A percentile compares a stretch with the other conserved stretches of the same genome.
Conservation (phyloP, 2,888 invertebrate genomes). For the Actias luna region DNA sequence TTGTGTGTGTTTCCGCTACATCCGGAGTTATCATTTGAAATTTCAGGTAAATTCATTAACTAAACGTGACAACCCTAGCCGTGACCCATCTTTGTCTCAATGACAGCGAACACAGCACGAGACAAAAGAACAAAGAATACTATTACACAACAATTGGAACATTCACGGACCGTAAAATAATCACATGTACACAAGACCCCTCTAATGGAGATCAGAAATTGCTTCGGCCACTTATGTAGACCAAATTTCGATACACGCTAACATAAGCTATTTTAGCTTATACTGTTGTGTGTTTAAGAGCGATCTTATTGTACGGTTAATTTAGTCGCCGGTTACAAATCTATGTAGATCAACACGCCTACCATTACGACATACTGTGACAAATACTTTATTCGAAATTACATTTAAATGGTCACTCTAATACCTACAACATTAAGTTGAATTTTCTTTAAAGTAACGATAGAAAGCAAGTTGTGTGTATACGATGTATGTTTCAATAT, state of each 20-base stretch:
- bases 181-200: slow-evolving; percentile 37
- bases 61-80: too few species aligned
- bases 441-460: background rate
- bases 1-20: too few species aligned
- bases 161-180: slow-evolving; percentile 33
- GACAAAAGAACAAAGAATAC: slow-evolving; percentile 72
- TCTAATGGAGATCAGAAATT: slow-evolving; percentile 65
- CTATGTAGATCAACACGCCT: slow-evolving; percentile 68
- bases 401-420: background rate
- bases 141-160: slow-evolving; percentile 52
- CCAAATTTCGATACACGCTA: background rate
- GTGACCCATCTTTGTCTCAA: slow-evolving; percentile 67
- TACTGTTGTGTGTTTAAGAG: background rate
- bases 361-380: slow-evolving; percentile 73
- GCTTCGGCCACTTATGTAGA: slow-evolving; percentile 41
- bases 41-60: too few species aligned
- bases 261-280: slow-evolving; percentile 20
- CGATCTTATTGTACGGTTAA: background rate
- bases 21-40: too few species aligned
- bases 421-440: background rate
- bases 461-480: too few species aligned
- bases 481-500: too few species aligned
- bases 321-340: slow-evolving; percentile 19
- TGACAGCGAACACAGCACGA: slow-evolving; percentile 59
- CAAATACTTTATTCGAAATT: slow-evolving; percentile 30